A percentile compares a stretch with the other conserved stretches of the same genome.
phyloP scores from a whole-genome alignment of 2,888 invertebrate genomes.

The Drosophila helvetica region DNA sequence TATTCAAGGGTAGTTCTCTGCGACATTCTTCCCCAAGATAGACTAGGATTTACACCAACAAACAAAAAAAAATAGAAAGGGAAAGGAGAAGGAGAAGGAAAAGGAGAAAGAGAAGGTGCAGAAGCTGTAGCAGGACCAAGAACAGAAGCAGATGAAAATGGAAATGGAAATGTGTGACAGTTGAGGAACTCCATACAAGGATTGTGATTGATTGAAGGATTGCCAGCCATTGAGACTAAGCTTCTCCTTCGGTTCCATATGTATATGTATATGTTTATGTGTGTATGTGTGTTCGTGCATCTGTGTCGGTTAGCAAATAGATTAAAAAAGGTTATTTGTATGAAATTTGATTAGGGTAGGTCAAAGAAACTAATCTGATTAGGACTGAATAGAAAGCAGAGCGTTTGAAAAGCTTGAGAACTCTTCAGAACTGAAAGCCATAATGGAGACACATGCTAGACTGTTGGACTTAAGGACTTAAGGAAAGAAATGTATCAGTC shows the following conservation, averaged over 20 bases:
- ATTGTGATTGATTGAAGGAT: conserved; percentile 74
- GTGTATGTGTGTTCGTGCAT: conserved; percentile 21
- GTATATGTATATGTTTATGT: conserved; percentile 8
- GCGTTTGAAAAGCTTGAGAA: conserved; percentile 33
- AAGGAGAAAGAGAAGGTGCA: neutral
- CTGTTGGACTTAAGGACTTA: too few relatives aligned
- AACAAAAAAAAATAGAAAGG: neutral
- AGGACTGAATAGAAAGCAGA: conserved; percentile 33
- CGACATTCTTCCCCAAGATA: conserved; percentile 60
- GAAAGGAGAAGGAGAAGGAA: neutral
- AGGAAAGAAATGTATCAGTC: conserved; percentile 13
- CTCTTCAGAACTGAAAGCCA: neutral
- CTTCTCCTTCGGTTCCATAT: conserved; percentile 18
- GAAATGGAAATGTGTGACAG: conserved; percentile 69
- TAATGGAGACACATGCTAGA: neutral
- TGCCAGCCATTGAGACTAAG: conserved; percentile 55
- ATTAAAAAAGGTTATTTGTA: conserved; percentile 60
- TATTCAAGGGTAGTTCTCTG: conserved; percentile 49
- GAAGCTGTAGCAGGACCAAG: neutral
- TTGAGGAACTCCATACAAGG: conserved; percentile 68
- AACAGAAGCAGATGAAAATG: conserved; percentile 24
- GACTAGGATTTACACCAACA: conserved; percentile 73
- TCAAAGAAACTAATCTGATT: conserved; percentile 55
- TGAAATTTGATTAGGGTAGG: conserved; percentile 78
- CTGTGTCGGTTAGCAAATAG: conserved; percentile 57